A percentile compares a stretch with the other conserved stretches of the same genome.
phyloP scores from a whole-genome alignment of 2,797 vertebrate species.

The Peromyscus eremicus region DNA sequence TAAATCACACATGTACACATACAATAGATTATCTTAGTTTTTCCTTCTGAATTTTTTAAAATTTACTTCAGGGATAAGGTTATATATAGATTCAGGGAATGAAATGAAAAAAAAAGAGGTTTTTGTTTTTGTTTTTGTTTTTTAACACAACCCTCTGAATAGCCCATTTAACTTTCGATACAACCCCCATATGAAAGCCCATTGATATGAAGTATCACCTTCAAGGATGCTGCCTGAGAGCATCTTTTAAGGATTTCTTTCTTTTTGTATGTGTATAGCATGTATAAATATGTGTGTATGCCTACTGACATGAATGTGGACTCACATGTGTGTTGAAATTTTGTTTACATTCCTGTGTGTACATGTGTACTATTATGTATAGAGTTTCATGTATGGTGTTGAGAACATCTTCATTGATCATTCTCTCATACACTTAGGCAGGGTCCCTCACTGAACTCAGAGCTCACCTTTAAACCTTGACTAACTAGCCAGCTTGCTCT shows the following conservation, averaged over 20 bases:
- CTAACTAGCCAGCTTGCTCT: not conserved
- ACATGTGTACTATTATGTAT: not conserved
- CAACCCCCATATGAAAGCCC: not conserved
- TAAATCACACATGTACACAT: not conserved
- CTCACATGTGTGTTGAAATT: not conserved
- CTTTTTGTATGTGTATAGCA: not conserved
- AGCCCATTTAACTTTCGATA: constrained; percentile 8
- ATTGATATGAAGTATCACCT: not conserved
- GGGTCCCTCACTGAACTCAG: not conserved
- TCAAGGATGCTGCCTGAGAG: not conserved
- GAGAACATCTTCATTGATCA: not conserved
- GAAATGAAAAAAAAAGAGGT: not conserved
- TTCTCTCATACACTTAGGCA: not conserved
- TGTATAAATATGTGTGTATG: no score
- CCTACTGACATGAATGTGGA: not conserved
- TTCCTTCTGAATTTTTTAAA: constrained; percentile 3
- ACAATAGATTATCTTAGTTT: not conserved
- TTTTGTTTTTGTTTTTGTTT: not conserved
- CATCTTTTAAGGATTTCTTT: not conserved
- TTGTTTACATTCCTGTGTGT: not conserved
- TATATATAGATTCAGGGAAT: not conserved
- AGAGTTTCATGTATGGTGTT: not conserved
- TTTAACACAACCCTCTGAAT: not conserved
- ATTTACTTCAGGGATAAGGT: not conserved
- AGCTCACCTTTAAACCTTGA: not conserved